Evolutionary conservation across 2,888 invertebrate species (phyloP).

Genomic region (Bombylius major): DNA sequence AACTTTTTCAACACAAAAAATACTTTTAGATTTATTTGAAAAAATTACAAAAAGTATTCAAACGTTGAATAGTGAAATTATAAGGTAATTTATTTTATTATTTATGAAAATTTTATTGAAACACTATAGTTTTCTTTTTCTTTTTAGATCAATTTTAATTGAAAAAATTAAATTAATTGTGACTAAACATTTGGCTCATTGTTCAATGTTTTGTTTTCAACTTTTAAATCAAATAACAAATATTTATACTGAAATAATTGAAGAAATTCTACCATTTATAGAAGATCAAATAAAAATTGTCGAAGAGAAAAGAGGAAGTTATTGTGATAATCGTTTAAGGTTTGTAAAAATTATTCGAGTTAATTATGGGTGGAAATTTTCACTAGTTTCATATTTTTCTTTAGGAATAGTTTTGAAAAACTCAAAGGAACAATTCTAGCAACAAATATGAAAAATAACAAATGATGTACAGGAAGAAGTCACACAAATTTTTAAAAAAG

Average conservation of each 20-base stretch:
- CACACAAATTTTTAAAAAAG: too few species aligned
- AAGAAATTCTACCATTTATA: conserved; percentile 24
- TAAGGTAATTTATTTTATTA: conserved; percentile 14
- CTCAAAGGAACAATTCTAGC: conserved; percentile 2
- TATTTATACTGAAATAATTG: conserved; percentile 22
- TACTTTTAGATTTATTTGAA: conserved; percentile 25
- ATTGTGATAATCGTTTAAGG: conserved; percentile 32
- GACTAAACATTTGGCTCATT: conserved; percentile 32
- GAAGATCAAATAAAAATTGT: conserved; percentile 26
- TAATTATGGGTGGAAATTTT: not conserved
- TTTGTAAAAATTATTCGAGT: conserved; percentile 6
- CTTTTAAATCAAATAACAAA: conserved; percentile 27
- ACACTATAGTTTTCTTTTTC: not conserved
- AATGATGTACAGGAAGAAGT: too few species aligned
- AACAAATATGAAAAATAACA: not conserved
- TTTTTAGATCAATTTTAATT: conserved; percentile 17
- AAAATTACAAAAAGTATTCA: conserved; percentile 17
- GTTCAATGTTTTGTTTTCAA: conserved; percentile 33
- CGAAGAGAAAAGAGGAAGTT: conserved; percentile 31
- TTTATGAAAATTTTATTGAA: not conserved
- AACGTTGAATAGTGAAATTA: conserved; percentile 18
- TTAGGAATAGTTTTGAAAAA: conserved; percentile 3
- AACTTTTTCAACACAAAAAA: conserved; percentile 26
- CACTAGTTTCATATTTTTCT: not conserved
- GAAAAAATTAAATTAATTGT: conserved; percentile 26